These are phyloP conservation scores for Idris sp. DNA, from an alignment of 1,140 invertebrate genomes.

Conservation along the genomic window DNA sequence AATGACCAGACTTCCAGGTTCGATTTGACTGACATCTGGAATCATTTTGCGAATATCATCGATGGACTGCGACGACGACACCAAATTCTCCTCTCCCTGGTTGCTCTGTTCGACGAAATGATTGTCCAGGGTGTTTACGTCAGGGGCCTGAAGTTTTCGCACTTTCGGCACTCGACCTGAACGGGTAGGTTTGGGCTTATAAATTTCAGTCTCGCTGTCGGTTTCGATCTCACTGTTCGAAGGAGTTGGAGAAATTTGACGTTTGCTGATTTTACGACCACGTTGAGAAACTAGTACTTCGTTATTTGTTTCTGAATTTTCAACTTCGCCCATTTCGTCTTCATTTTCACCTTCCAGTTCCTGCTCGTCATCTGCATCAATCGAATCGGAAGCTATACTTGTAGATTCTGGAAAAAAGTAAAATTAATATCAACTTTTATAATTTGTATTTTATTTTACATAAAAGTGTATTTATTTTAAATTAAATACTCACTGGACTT, in stretches of 20 bases:
- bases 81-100: neutral
- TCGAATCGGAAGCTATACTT: neutral
- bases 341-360: conserved; percentile 28
- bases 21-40: conserved; percentile 67
- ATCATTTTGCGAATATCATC: conserved; percentile 49
- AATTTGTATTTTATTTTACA: neutral
- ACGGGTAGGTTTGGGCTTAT: conserved; percentile 70
- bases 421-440: neutral
- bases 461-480: no score
- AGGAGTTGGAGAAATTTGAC: neutral
- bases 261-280: conserved; percentile 5
- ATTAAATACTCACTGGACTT: conserved; percentile 57
- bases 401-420: conserved; percentile 7
- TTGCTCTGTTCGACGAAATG: conserved; percentile 14
- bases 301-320: neutral
- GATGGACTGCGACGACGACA: neutral
- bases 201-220: conserved; percentile 68
- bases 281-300: conserved; percentile 5
- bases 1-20: conserved; percentile 76
- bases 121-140: conserved; percentile 64
- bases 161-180: conserved; percentile 70
- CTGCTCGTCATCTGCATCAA: conserved; percentile 47
- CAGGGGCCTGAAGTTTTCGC: conserved; percentile 67
- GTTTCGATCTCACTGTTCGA: conserved; percentile 37
- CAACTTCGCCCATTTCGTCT: neutral